Base-by-base conservation (phyloP, 1,140 invertebrate genomes). In the Leptoteleia sp. region DNA sequence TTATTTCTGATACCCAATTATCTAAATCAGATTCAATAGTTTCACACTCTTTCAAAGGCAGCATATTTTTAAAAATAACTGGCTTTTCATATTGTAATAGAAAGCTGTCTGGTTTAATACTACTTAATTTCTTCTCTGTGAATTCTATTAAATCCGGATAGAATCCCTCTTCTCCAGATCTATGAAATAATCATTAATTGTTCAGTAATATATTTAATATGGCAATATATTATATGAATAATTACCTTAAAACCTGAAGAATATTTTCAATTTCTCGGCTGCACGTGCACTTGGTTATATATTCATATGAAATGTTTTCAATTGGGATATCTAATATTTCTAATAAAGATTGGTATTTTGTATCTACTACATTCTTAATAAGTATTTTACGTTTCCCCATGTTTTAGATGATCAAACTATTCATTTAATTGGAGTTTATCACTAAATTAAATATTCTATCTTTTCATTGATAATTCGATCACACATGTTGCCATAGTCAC, bases 151-250 rank as follows among this genome's bases (percentile, higher is more conserved):
- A 85, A 57, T 93, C 90, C 4, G 93, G 93, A 86, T 89, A 94
- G 59, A 84, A 83, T 1, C 93, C 93, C 88, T 94, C 93, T 84
- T 94, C 91, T n/a, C 93, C 92, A 25, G 93, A 94, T 62, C 91
- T 91, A 19, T 8, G 31, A 9, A 48, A 33, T 33, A 48, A n/a
- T n/a, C n/a, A n/a, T n/a, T n/a, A n/a, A n/a, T n/a, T n/a, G n/a
- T n/a, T n/a, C n/a, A n/a, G n/a, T n/a, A n/a, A n/a, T n/a, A n/a
- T n/a, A n/a, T n/a, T n/a, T n/a, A n/a, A n/a, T n/a, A n/a, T n/a
- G n/a, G n/a, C n/a, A n/a, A n/a, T n/a, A n/a, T n/a, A n/a, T n/a
- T n/a, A n/a, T n/a, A n/a, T n/a, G n/a, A n/a, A n/a, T n/a, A n/a
- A n/a, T n/a, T 72, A 86, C 86, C 89, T 88, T 15, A 93, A 83